A percentile compares a stretch with the other conserved stretches of the same genome.
Conservation (phyloP, 2,888 invertebrate species). For the Synergus gifuensis region DNA sequence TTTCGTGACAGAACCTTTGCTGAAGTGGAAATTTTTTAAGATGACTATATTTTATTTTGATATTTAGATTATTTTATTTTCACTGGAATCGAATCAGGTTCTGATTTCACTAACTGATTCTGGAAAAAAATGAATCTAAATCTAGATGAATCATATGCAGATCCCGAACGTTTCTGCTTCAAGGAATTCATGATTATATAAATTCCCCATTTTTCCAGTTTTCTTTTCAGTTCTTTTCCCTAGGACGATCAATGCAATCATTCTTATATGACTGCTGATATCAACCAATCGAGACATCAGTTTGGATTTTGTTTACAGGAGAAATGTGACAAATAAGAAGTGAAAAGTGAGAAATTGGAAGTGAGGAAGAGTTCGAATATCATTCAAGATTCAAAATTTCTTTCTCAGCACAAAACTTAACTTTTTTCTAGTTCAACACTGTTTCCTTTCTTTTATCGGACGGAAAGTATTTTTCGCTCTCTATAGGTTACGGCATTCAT, state of each 20-base stretch:
- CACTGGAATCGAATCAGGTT: not conserved
- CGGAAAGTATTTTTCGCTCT: slow-evolving; percentile 8
- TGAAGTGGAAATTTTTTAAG: not conserved
- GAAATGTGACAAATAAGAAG: too few relatives aligned
- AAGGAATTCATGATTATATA: slow-evolving; percentile 34
- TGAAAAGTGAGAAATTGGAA: too few relatives aligned
- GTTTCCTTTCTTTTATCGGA: not conserved
- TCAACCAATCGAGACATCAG: too few relatives aligned
- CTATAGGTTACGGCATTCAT: slow-evolving; percentile 43
- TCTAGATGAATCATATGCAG: slow-evolving; percentile 30
- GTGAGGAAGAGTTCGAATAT: too few relatives aligned
- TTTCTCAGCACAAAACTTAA: too few relatives aligned
- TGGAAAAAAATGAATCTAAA: slow-evolving; percentile 7
- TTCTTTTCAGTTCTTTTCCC: too few relatives aligned
- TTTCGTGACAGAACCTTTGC: not conserved
- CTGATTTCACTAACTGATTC: slow-evolving; percentile 12
- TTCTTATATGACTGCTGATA: too few relatives aligned
- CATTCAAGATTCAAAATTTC: too few relatives aligned
- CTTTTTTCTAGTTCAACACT: not conserved
- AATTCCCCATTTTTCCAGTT: not conserved
- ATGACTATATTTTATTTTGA: not conserved
- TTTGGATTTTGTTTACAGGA: too few relatives aligned
- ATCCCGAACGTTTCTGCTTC: not conserved
- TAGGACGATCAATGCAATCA: too few relatives aligned
- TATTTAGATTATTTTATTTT: slow-evolving; percentile 6